A percentile compares a stretch with the other conserved stretches of the same genome.
phyloP scores from a whole-genome alignment of 2,113 vertebrate species.

The Menura novaehollandiae region DNA sequence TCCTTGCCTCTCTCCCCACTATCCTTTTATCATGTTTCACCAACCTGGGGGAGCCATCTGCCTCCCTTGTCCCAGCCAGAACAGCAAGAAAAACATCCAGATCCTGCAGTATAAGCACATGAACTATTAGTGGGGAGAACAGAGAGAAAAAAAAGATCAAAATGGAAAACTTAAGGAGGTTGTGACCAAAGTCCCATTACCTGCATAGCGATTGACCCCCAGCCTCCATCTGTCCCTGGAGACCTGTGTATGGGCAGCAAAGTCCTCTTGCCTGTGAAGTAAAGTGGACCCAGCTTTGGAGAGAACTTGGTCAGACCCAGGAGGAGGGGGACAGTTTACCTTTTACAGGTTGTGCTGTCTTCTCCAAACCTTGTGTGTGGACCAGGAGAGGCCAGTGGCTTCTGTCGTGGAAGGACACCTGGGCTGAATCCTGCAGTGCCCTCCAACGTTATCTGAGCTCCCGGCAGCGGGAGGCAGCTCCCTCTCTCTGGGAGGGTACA shows the following conservation, averaged over 20 bases:
- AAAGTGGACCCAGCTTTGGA: neutral
- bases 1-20: neutral
- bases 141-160: neutral
- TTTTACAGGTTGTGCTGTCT: neutral
- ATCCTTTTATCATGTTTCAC: neutral
- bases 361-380: neutral
- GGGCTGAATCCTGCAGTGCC: neutral
- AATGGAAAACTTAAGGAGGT: neutral
- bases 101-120: neutral
- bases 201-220: neutral
- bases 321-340: neutral
- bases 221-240: slow-evolving; percentile 23
- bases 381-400: neutral
- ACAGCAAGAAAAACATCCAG: neutral
- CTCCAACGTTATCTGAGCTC: neutral
- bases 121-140: neutral
- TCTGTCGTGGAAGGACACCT: neutral
- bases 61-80: neutral
- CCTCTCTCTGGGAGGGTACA: neutral
- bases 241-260: neutral
- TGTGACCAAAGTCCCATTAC: neutral
- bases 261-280: neutral
- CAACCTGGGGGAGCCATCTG: slow-evolving; percentile 1
- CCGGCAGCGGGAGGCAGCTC: neutral
- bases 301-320: neutral